Evolutionary conservation across 1,140 invertebrate species (phyloP).

Genomic region (Hycleus phaleratus): DNA sequence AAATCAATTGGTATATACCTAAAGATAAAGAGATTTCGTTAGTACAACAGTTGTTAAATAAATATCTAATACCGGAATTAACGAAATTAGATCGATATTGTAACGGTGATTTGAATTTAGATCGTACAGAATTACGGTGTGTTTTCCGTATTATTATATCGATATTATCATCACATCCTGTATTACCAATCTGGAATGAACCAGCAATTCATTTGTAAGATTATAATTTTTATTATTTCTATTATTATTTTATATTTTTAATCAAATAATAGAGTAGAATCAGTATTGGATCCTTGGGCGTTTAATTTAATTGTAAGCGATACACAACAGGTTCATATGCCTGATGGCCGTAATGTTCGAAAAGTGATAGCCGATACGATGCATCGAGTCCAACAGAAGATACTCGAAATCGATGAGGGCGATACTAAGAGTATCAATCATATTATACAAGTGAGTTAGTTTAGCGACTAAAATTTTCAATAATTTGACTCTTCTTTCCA

Average conservation of each 20-base stretch:
- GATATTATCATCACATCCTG: conserved; percentile 47
- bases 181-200: conserved; percentile 56
- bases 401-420: conserved; percentile 58
- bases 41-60: conserved; percentile 55
- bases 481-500: conserved; percentile 31
- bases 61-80: conserved; percentile 54
- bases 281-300: conserved; percentile 34
- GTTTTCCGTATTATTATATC: conserved; percentile 43
- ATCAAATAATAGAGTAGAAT: conserved; percentile 24
- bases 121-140: conserved; percentile 39
- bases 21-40: conserved; percentile 57
- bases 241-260: neutral
- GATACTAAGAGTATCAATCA: conserved; percentile 64
- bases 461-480: neutral
- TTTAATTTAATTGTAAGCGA: conserved; percentile 42
- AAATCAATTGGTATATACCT: conserved; percentile 73
- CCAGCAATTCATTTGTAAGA: conserved; percentile 46
- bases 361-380: conserved; percentile 47
- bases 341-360: conserved; percentile 55
- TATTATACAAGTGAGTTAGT: conserved; percentile 45
- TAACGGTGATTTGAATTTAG: conserved; percentile 34
- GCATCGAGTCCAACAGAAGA: conserved; percentile 47
- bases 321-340: conserved; percentile 47
- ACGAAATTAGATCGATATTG: conserved; percentile 47
- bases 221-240: neutral